Evolutionary conservation across 2,113 vertebrate species (phyloP), one percentile per base, ranked within the genome.

Genomic region (Procapra przewalskii): DNA sequence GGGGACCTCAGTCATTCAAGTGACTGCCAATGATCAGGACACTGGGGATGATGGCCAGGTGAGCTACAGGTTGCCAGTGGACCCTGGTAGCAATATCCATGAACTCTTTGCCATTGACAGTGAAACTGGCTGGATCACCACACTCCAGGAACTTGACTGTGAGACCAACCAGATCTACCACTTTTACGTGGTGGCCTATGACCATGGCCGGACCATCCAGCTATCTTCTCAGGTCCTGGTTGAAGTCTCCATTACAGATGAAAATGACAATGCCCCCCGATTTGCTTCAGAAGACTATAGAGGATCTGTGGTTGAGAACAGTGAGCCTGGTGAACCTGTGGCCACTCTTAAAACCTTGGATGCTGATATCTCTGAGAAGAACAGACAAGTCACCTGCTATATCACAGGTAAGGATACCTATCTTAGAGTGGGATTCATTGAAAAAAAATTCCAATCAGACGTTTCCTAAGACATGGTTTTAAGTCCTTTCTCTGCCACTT

Each of bases 21-120:
- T 99, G 92, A 99, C 99, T 2, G 99, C 99, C 89, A 99, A 99
- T 0, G 99, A 99, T 97, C 99, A 99, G n/a, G 99, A 99, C 98
- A 99, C 98, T 3, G 99, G 99, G 75, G 98, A 94, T 60, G 99
- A 99, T 1, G 99, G 99, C 27, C 98, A 99, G 33, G 99, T 99
- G 94, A 99, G 99, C 84, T 99, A 99, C 97, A 99, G 98, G 88
- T 94, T 99, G 89, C 99, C 99, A 93, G 59, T 98, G 11, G 99
- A 99, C 60, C 98, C 98, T 2, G 98, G 98, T 4, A 98, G 98
- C 92, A 89, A 98, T n/a, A 90, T 89, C 0, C 98, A 99, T 9
- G 93, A 98, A 67, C 98, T 99, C 45, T 99, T 99, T 95, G 98
- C 99, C 96, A 99, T 99, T 31, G 99, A 99, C 21, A 97, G 99